Evolutionary conservation across 2,888 invertebrate species (phyloP).

Genomic region (Drosophila basisetae): DNA sequence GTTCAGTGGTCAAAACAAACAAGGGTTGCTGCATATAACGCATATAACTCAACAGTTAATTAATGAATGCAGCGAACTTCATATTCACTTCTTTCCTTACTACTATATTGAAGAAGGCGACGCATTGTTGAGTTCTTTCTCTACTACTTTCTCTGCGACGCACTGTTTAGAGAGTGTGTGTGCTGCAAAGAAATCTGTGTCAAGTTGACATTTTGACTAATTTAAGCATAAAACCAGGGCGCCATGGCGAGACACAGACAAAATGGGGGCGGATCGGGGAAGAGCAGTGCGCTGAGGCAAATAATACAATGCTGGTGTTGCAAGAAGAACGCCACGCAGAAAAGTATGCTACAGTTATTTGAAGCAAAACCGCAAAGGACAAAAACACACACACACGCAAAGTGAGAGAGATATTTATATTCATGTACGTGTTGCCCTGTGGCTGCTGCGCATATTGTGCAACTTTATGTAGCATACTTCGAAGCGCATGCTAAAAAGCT

Average conservation of each 20-base stretch:
- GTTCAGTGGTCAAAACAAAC: slow-evolving; percentile 35
- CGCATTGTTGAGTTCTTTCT: slow-evolving; percentile 21
- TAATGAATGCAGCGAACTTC: slow-evolving; percentile 2
- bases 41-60: slow-evolving; percentile 2
- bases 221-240: slow-evolving; percentile 58
- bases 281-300: slow-evolving; percentile 19
- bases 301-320: slow-evolving; percentile 51
- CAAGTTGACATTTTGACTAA: slow-evolving; percentile 79
- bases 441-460: slow-evolving; percentile 68
- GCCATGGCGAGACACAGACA: slow-evolving; percentile 3
- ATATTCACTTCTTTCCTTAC: not conserved
- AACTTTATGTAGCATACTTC: slow-evolving; percentile 76
- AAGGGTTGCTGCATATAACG: slow-evolving; percentile 2
- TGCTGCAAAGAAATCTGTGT: slow-evolving; percentile 53
- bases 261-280: not conserved
- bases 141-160: not conserved
- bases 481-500: slow-evolving; percentile 59
- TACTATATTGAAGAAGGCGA: not conserved
- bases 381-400: slow-evolving; percentile 7
- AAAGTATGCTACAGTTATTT: slow-evolving; percentile 61
- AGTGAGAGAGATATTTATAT: slow-evolving; percentile 3
- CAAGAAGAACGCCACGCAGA: slow-evolving; percentile 37
- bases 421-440: slow-evolving; percentile 24
- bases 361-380: slow-evolving; percentile 20
- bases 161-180: slow-evolving; percentile 31